These are phyloP conservation scores for Octonoba sinensis DNA, from an alignment of 2,888 invertebrate species.

Conservation along the genomic window DNA sequence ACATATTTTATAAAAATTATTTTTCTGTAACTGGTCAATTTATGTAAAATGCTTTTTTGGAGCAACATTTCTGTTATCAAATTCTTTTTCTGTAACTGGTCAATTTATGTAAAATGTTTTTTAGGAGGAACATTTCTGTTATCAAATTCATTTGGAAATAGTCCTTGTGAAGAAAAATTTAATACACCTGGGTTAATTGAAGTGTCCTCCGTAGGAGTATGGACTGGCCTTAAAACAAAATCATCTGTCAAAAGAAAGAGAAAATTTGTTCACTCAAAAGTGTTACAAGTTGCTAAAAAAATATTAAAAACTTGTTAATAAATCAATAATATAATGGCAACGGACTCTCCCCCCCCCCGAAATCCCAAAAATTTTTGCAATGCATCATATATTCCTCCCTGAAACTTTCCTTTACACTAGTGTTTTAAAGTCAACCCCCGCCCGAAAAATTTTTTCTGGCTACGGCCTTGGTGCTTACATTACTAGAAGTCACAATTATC, in stretches of 20 bases:
- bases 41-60: background rate
- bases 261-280: background rate
- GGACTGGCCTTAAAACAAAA: conserved; percentile 47
- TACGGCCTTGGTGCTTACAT: too few relatives aligned
- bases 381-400: too few relatives aligned
- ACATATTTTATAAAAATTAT: too few relatives aligned
- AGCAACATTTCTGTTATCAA: background rate
- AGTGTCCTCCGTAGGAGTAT: conserved; percentile 43
- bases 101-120: background rate
- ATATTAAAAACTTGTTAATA: too few relatives aligned
- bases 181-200: conserved; percentile 12
- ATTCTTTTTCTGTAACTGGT: background rate
- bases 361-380: too few relatives aligned
- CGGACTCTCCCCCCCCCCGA: too few relatives aligned
- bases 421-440: too few relatives aligned
- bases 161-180: conserved; percentile 23
- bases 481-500: too few relatives aligned
- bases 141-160: background rate
- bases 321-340: too few relatives aligned
- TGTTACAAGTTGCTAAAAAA: background rate
- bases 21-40: too few relatives aligned
- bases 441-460: too few relatives aligned
- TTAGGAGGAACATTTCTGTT: conserved; percentile 5
- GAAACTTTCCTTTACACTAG: too few relatives aligned
- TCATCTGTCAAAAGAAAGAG: conserved; percentile 27